phyloP scores from a whole-genome alignment of 2,797 vertebrate genomes.

The Centropyge bicolor region DNA sequence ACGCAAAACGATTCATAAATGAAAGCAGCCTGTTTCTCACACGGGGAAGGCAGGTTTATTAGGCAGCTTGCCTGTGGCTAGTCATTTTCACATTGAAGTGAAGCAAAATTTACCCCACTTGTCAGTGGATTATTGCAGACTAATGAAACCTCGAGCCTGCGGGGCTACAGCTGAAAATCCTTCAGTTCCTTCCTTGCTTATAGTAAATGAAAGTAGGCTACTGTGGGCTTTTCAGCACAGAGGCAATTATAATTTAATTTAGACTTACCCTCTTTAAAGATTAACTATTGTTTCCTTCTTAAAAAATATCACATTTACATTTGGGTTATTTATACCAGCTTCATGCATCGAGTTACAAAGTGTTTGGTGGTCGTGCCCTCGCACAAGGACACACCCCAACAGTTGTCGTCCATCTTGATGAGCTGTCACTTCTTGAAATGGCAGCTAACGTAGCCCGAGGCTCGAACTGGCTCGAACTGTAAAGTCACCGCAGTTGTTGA shows the following conservation, averaged over 20 bases:
- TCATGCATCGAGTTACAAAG: background rate
- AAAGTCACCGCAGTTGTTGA: conserved; percentile 49
- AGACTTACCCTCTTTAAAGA: background rate
- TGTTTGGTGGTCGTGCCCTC: background rate
- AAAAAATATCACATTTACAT: background rate
- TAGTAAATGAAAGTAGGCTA: conserved; percentile 21
- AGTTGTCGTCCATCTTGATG: conserved; percentile 48
- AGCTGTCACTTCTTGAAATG: conserved; percentile 39
- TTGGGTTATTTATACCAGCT: background rate
- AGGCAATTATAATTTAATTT: conserved; percentile 41
- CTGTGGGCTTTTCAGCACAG: conserved; percentile 6
- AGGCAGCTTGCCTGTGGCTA: conserved; percentile 38
- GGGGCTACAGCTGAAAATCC: conserved; percentile 33
- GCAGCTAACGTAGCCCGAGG: conserved; percentile 41
- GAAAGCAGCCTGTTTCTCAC: conserved; percentile 9
- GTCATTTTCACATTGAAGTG: conserved; percentile 38
- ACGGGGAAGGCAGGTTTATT: conserved; percentile 34
- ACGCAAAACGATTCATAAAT: conserved; percentile 32
- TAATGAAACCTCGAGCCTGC: conserved; percentile 57
- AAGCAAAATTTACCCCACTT: conserved; percentile 42
- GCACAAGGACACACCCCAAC: conserved; percentile 28
- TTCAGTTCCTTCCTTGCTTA: conserved; percentile 26
- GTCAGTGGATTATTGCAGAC: conserved; percentile 48
- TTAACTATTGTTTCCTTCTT: conserved; percentile 2
- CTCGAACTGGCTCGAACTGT: conserved; percentile 31